Conservation (phyloP, 2,888 invertebrate species). For the Malachius bipustulatus region DNA sequence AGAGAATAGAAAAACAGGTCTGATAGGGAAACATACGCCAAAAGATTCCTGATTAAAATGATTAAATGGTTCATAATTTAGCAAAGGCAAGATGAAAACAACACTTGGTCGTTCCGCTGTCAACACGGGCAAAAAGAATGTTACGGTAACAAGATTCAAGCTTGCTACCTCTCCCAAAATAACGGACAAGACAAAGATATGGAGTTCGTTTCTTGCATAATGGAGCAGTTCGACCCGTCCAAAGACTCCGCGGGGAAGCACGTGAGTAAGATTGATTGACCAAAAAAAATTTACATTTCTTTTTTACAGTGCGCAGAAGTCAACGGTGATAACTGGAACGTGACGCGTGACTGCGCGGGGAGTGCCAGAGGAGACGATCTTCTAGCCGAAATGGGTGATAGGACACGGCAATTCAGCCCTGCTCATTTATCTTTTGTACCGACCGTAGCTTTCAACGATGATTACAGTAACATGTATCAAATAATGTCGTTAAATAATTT, state of each 20-base stretch:
- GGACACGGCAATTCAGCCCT: slow-evolving; percentile 31
- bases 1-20: too few relatives aligned
- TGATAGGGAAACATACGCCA: too few relatives aligned
- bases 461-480: slow-evolving; percentile 19
- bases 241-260: not conserved
- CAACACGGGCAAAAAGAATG: slow-evolving; percentile 44
- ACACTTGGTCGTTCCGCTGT: slow-evolving; percentile 34
- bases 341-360: slow-evolving; percentile 27
- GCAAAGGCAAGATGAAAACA: too few relatives aligned
- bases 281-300: too few relatives aligned
- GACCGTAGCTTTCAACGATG: slow-evolving; percentile 35
- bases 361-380: slow-evolving; percentile 27
- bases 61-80: too few relatives aligned
- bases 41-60: too few relatives aligned
- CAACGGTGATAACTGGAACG: slow-evolving; percentile 20
- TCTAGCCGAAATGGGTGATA: slow-evolving; percentile 32
- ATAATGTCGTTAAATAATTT: slow-evolving; percentile 21
- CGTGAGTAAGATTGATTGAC: too few relatives aligned
- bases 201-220: not conserved
- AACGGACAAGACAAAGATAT: not conserved
- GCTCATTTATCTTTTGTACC: slow-evolving; percentile 34
- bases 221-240: not conserved
- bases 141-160: slow-evolving; percentile 41
- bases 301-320: slow-evolving; percentile 32
- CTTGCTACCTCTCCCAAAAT: slow-evolving; percentile 35